Evolutionary conservation across 2,888 invertebrate genomes (phyloP).

Genomic region (Drosophila formosana): DNA sequence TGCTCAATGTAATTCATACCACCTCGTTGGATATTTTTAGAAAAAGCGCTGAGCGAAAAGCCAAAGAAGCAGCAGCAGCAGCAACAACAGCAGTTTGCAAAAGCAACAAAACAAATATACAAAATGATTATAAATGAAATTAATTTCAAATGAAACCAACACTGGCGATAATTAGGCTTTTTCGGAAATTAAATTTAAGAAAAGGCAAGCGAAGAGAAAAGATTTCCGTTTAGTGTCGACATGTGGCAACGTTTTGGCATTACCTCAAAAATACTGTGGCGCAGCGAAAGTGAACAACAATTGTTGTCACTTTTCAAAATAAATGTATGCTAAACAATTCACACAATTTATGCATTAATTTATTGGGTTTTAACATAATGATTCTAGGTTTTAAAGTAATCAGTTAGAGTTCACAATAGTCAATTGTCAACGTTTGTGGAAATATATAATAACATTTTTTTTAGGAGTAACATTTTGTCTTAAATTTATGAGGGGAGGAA

Average conservation of each 20-base stretch:
- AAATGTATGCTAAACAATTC: conserved; percentile 19
- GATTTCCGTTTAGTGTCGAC: conserved; percentile 22
- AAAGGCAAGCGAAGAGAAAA: conserved; percentile 9
- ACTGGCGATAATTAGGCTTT: conserved; percentile 66
- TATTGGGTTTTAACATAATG: conserved; percentile 37
- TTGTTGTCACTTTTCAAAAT: conserved; percentile 56
- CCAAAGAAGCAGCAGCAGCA: conserved; percentile 17
- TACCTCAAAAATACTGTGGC: conserved; percentile 45
- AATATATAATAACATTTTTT: conserved; percentile 14
- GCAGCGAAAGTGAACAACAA: conserved; percentile 72
- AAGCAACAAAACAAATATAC: conserved; percentile 70
- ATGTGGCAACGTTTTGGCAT: conserved; percentile 52
- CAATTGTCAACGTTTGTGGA: conserved; percentile 47
- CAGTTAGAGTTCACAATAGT: conserved; percentile 19
- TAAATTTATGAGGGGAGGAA: conserved; percentile 44
- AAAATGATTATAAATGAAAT: conserved; percentile 78
- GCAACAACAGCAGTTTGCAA: conserved; percentile 31
- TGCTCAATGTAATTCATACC: conserved; percentile 77
- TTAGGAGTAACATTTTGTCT: conserved; percentile 37
- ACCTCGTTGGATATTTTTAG: conserved; percentile 73
- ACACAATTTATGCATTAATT: conserved; percentile 32
- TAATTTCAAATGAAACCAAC: conserved; percentile 59
- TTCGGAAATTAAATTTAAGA: conserved; percentile 27
- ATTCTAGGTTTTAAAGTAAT: conserved; percentile 45
- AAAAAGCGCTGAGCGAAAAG: conserved; percentile 30